These are phyloP conservation scores for Nemapogon koenigi DNA, from an alignment of 2,888 invertebrate genomes.

Conservation along the genomic window DNA sequence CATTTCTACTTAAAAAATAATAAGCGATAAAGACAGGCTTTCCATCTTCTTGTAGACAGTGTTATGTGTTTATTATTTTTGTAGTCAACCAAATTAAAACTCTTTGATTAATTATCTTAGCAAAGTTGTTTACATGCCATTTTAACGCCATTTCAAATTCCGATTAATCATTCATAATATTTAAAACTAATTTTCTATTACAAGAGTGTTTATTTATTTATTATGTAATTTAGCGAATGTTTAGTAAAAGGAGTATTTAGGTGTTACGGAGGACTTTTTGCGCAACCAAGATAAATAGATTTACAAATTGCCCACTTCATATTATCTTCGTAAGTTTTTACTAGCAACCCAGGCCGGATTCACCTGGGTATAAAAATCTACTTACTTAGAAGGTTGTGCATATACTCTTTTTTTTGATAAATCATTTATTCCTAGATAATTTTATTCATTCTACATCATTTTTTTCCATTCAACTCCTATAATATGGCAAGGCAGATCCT, in stretches of 20 bases:
- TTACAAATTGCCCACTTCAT: conserved; percentile 27
- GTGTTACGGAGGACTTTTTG: conserved; percentile 8
- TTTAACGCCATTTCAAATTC: conserved; percentile 2
- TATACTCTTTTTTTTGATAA: no score
- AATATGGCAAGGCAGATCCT: no score
- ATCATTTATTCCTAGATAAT: no score
- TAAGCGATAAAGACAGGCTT: no score
- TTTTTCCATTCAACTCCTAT: no score
- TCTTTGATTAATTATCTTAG: background rate
- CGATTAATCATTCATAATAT: conserved; percentile 4
- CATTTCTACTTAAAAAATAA: background rate
- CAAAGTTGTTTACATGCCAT: background rate
- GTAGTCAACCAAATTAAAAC: background rate
- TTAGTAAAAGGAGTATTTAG: conserved; percentile 5
- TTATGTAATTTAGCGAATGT: conserved; percentile 2
- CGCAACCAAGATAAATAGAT: conserved; percentile 5
- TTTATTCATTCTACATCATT: no score
- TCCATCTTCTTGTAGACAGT: no score
- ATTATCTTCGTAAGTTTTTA: conserved; percentile 38
- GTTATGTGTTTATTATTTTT: no score
- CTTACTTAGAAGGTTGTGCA: no score
- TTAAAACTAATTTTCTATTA: background rate
- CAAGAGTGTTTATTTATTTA: conserved; percentile 4
- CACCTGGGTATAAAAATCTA: no score
- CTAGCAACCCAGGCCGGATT: no score